Percentiles rank a stretch among this genome's conserved stretches.
Conservation (phyloP, 2,888 invertebrate species). For the Phortica okadai region DNA sequence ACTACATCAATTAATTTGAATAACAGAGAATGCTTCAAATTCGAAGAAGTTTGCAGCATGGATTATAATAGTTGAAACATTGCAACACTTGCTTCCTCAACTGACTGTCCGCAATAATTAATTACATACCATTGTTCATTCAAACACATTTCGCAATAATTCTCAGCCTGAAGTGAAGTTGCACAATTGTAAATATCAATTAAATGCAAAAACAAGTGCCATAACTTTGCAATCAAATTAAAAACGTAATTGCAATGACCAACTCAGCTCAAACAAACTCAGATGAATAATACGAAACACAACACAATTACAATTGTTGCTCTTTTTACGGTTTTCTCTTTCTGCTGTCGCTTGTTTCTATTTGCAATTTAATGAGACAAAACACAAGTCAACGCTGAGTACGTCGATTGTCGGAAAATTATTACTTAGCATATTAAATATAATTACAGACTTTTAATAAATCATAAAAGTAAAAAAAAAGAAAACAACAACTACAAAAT, state of each 20-base stretch:
- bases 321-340: not conserved
- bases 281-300: not conserved
- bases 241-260: conserved; percentile 22
- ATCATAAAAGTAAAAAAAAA: conserved; percentile 21
- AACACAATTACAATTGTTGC: not conserved
- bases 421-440: conserved; percentile 32
- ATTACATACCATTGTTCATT: too few species aligned
- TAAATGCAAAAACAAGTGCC: conserved; percentile 22
- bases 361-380: conserved; percentile 10
- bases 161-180: not conserved
- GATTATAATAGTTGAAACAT: too few species aligned
- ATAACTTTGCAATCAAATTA: conserved; percentile 27
- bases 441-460: conserved; percentile 30
- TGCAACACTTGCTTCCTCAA: too few species aligned
- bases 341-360: not conserved
- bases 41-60: too few species aligned
- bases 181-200: conserved; percentile 2
- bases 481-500: not conserved
- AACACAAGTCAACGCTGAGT: not conserved
- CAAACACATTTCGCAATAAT: not conserved
- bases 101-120: too few species aligned
- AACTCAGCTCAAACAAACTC: conserved; percentile 11
- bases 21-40: too few species aligned
- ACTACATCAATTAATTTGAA: too few species aligned
- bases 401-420: not conserved